Conservation (phyloP, 2,797 vertebrate species). For the Lerista edwardsae region DNA sequence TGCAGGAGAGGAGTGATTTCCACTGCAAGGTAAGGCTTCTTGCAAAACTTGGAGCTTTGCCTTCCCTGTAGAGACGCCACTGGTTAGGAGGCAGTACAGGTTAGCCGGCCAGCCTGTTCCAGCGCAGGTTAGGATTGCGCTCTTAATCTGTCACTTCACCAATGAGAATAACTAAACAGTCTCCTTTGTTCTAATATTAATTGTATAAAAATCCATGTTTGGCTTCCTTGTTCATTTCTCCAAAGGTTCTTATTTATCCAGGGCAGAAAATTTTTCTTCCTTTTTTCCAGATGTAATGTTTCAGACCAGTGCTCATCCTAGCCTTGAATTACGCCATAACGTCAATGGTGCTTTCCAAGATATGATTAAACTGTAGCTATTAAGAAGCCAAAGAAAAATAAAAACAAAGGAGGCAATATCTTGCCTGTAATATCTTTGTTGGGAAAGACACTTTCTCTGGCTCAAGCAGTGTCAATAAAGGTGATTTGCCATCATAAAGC, state of each 20-base stretch:
- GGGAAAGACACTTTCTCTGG: not conserved
- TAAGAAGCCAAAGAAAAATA: constrained; percentile 32
- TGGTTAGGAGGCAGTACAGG: too few relatives aligned
- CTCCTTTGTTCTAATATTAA: constrained; percentile 72
- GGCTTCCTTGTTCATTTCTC: constrained; percentile 71
- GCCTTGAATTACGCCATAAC: constrained; percentile 59
- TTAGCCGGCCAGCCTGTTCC: too few relatives aligned
- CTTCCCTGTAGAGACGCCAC: too few relatives aligned
- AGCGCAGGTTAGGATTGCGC: too few relatives aligned
- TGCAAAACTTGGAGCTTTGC: too few relatives aligned
- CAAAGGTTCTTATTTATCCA: constrained; percentile 69
- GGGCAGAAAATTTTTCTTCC: constrained; percentile 68
- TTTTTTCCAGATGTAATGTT: constrained; percentile 71
- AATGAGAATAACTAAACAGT: constrained; percentile 76
- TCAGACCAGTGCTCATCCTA: constrained; percentile 68
- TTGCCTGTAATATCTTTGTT: constrained; percentile 8
- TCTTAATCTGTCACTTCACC: constrained; percentile 47
- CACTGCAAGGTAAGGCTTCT: too few relatives aligned
- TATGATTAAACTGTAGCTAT: constrained; percentile 65
- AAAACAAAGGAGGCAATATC: not conserved
- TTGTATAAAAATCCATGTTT: constrained; percentile 63
- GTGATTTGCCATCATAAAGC: accelerated
- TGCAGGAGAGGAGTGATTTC: too few relatives aligned
- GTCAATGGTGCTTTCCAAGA: constrained; percentile 54
- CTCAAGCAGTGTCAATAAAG: accelerated